These are phyloP conservation scores for Minunthozetes semirufus DNA, from an alignment of 2,888 invertebrate species.

Conservation along the genomic window DNA sequence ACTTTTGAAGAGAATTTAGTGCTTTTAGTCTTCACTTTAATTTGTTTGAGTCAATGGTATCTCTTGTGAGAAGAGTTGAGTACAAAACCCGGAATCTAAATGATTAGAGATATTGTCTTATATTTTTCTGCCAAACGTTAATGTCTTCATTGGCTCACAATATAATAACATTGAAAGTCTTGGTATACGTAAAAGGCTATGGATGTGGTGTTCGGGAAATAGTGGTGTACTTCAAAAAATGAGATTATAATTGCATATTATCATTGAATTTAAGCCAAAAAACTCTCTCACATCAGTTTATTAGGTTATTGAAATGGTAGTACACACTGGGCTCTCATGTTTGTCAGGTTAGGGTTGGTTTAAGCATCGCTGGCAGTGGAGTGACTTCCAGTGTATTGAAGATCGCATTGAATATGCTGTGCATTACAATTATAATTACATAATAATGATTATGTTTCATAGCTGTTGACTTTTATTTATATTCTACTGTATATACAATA, in stretches of 20 bases:
- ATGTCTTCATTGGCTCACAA: constrained; percentile 3
- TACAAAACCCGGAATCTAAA: neutral
- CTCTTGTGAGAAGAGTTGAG: neutral
- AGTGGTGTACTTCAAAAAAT: constrained; percentile 8
- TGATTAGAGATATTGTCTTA: neutral
- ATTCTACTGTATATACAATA: neutral
- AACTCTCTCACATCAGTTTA: constrained; percentile 12
- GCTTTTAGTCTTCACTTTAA: neutral
- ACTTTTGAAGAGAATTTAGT: no score
- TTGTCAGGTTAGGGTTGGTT: neutral
- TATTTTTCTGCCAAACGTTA: neutral
- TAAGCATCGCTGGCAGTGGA: neutral
- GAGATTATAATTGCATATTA: constrained; percentile 21
- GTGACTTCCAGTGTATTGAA: neutral
- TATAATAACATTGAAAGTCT: constrained; percentile 3
- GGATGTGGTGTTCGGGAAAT: neutral
- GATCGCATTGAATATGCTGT: neutral
- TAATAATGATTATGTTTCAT: constrained; percentile 16
- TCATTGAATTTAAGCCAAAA: constrained; percentile 13
- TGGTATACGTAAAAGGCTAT: constrained; percentile 1
- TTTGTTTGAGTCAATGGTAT: neutral
- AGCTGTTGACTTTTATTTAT: constrained; percentile 10
- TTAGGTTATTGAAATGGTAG: constrained; percentile 9
- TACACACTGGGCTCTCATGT: neutral
- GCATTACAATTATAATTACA: constrained; percentile 21